A percentile compares a stretch with the other conserved stretches of the same genome.
Conservation (phyloP, 2,888 invertebrate species). For the Protophormia terraenovae region DNA sequence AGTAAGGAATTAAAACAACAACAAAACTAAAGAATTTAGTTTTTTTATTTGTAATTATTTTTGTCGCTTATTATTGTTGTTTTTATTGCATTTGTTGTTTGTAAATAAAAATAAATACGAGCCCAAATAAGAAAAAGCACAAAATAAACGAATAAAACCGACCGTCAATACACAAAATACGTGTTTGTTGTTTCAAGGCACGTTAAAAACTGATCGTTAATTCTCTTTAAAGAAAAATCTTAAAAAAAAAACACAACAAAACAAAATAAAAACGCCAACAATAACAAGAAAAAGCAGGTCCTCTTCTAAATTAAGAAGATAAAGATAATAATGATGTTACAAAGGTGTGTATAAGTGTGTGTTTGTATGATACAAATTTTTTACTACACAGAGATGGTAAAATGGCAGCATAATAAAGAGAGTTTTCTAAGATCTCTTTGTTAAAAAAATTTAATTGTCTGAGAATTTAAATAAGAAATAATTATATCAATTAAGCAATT, state of each 20-base stretch:
- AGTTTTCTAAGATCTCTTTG: no score
- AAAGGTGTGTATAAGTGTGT: not conserved
- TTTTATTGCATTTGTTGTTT: not conserved
- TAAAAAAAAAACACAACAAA: constrained; percentile 1
- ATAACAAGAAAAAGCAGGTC: constrained; percentile 47
- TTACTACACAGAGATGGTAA: no score
- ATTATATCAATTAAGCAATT: no score
- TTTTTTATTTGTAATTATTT: constrained; percentile 10
- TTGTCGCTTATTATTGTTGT: not conserved
- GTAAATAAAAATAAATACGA: constrained; percentile 8
- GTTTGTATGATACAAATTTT: not conserved
- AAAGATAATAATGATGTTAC: constrained; percentile 16
- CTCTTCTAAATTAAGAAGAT: constrained; percentile 20
- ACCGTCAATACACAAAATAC: not conserved
- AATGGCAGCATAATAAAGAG: no score
- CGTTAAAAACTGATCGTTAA: constrained; percentile 61
- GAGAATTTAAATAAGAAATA: no score
- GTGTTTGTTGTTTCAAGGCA: constrained; percentile 40
- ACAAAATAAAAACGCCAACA: no score
- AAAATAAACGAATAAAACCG: not conserved
- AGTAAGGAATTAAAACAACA: constrained; percentile 15
- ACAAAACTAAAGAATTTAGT: not conserved
- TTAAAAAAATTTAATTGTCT: no score
- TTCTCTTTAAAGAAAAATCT: no score
- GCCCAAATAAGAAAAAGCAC: not conserved